phyloP scores from a whole-genome alignment of 2,113 vertebrate genomes.

The Aegypius monachus region DNA sequence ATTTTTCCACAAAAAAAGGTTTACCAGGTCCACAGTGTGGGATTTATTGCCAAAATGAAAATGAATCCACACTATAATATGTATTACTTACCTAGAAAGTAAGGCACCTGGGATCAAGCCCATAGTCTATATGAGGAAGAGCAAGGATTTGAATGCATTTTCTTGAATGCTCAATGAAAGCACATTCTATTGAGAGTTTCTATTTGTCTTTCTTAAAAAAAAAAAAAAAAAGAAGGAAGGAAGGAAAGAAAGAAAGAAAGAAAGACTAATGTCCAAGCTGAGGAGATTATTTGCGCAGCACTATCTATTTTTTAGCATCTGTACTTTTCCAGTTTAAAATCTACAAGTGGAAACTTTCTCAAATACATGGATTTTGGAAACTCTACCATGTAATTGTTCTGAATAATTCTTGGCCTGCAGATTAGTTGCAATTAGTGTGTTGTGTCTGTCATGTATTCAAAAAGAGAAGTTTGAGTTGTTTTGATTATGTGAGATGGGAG shows the following conservation, averaged over 20 bases:
- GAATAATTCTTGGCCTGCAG: background rate
- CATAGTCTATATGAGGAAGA: background rate
- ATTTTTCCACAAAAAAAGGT: background rate
- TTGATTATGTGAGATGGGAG: background rate
- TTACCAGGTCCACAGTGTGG: background rate
- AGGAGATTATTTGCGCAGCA: background rate
- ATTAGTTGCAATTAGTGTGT: background rate
- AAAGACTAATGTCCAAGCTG: background rate
- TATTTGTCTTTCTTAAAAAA: background rate
- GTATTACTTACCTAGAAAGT: background rate
- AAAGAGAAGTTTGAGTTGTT: background rate
- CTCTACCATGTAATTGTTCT: background rate
- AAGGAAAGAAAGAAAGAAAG: rapidly evolving
- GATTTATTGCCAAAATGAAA: background rate
- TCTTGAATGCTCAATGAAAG: background rate
- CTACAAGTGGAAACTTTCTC: background rate
- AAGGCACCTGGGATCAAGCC: background rate
- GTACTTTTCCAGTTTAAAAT: background rate
- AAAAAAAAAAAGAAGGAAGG: no score
- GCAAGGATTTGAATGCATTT: background rate
- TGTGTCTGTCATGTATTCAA: background rate
- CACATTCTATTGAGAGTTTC: background rate
- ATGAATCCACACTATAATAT: background rate
- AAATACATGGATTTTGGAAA: background rate
- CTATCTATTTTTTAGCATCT: background rate